Conservation (phyloP, 2,113 vertebrate species). For the Spea multiplicata region DNA sequence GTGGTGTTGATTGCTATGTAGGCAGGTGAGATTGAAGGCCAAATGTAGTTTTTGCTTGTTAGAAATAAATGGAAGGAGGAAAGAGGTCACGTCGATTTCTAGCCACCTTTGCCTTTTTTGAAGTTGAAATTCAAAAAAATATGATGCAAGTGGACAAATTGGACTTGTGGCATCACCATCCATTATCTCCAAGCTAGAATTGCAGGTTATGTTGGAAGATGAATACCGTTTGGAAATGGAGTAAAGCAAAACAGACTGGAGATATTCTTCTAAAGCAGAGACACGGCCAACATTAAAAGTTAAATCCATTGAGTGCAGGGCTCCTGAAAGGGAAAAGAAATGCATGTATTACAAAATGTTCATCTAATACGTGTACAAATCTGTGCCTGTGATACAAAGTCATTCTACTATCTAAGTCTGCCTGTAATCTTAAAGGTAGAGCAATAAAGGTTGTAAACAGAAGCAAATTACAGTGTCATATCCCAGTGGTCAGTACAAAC, state of each 20-base stretch:
- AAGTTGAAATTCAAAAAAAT: constrained; percentile 56
- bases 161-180: constrained; percentile 55
- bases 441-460: too few relatives aligned
- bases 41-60: constrained; percentile 72
- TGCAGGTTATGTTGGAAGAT: constrained; percentile 58
- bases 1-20: constrained; percentile 50
- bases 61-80: constrained; percentile 77
- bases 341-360: too few relatives aligned
- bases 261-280: constrained; percentile 74
- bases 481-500: too few relatives aligned
- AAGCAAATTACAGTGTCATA: too few relatives aligned
- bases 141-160: constrained; percentile 57
- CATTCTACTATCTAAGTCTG: too few relatives aligned
- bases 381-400: too few relatives aligned
- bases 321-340: constrained; percentile 59
- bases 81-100: constrained; percentile 81
- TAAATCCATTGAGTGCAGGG: constrained; percentile 72
- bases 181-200: constrained; percentile 68
- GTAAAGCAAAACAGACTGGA: constrained; percentile 86
- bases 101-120: constrained; percentile 67
- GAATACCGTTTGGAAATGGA: constrained; percentile 64
- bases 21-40: constrained; percentile 76
- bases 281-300: constrained; percentile 84
- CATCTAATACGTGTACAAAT: too few relatives aligned
- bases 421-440: too few relatives aligned